Conservation (phyloP, 1,140 invertebrate genomes). For the Phenacoccus solenopsis region DNA sequence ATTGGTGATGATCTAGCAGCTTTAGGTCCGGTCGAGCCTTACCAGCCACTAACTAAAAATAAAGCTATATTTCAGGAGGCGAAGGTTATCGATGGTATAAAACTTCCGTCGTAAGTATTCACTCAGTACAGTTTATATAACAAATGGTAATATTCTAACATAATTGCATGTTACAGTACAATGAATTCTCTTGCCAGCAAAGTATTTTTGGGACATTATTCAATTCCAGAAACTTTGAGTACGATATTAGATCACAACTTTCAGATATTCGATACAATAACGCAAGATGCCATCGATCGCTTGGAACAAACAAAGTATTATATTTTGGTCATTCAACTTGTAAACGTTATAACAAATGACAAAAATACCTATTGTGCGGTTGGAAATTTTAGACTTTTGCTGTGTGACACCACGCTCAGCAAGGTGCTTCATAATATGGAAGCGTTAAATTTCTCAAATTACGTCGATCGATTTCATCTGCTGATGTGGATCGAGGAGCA, state of each 20-base stretch:
- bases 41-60: neutral
- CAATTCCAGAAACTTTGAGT: neutral
- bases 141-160: too few species aligned
- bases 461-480: too few species aligned
- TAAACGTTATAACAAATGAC: too few species aligned
- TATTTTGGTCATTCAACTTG: neutral
- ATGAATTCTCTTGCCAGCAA: neutral
- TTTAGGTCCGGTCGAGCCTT: neutral
- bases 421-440: neutral
- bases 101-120: neutral
- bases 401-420: neutral
- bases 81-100: neutral
- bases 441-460: neutral
- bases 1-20: neutral
- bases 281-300: neutral
- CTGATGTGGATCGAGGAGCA: too few species aligned
- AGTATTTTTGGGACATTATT: neutral
- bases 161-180: neutral
- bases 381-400: neutral
- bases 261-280: neutral
- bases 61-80: neutral
- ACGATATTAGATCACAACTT: neutral
- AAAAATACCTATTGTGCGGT: neutral
- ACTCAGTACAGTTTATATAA: too few species aligned
- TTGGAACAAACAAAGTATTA: neutral